These are phyloP conservation scores for Ostrea denselamellosa DNA, from an alignment of 1,140 invertebrate genomes.

Conservation along the genomic window DNA sequence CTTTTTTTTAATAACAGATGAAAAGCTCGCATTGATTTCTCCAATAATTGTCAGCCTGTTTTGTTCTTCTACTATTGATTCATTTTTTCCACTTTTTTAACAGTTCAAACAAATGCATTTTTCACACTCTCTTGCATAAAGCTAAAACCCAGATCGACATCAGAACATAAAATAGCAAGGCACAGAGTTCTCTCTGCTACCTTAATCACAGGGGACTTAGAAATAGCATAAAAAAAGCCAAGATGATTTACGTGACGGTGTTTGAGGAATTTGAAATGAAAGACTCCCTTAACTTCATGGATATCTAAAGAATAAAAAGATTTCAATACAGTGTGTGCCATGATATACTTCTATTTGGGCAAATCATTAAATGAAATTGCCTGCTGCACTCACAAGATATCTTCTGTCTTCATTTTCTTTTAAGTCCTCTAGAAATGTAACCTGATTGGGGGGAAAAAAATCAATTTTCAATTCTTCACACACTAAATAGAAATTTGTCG, in stretches of 20 bases:
- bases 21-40: slow-evolving; percentile 8
- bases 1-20: slow-evolving; percentile 4
- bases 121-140: slow-evolving; percentile 16
- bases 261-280: slow-evolving; percentile 19
- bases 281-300: neutral
- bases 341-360: neutral
- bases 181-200: neutral
- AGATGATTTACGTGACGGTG: slow-evolving; percentile 1
- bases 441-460: neutral
- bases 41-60: neutral
- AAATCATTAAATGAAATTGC: slow-evolving; percentile 22
- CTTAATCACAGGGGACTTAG: slow-evolving; percentile 6
- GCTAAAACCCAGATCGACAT: slow-evolving; percentile 17
- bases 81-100: slow-evolving; percentile 1
- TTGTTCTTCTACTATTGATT: slow-evolving; percentile 27
- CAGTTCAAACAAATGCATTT: slow-evolving; percentile 33
- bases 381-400: slow-evolving; percentile 2
- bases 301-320: neutral
- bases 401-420: neutral
- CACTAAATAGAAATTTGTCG: slow-evolving; percentile 9
- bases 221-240: slow-evolving; percentile 12
- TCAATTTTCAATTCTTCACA: neutral
- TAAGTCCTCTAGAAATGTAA: neutral
- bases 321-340: neutral
- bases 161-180: neutral